Conservation (phyloP, 1,140 invertebrate species). For the Drosophila bocqueti region DNA sequence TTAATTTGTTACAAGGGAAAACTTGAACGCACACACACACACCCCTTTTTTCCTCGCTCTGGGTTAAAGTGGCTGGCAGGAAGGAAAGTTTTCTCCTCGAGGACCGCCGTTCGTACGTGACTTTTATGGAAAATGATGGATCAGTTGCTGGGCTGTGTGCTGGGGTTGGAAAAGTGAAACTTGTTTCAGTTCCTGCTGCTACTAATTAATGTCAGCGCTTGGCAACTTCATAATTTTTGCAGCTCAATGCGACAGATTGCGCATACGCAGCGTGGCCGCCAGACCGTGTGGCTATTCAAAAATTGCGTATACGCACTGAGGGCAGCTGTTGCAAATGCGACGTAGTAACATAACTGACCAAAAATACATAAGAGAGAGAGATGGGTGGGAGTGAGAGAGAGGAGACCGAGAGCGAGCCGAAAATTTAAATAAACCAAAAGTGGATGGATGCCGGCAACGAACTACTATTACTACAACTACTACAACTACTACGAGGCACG, state of each 20-base stretch:
- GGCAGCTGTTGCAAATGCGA: constrained; percentile 50
- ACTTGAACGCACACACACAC: constrained; percentile 17
- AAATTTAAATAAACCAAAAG: constrained; percentile 80
- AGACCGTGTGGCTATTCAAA: constrained; percentile 26
- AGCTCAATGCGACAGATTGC: constrained; percentile 43
- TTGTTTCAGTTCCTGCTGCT: constrained; percentile 37
- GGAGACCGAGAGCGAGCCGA: constrained; percentile 34
- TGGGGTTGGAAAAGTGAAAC: constrained; percentile 61
- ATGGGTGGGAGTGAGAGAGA: background rate
- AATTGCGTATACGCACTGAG: constrained; percentile 71
- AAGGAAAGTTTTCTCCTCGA: constrained; percentile 64
- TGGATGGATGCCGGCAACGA: constrained; percentile 64
- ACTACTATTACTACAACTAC: constrained; percentile 62
- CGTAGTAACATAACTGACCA: constrained; percentile 42
- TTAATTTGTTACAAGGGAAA: constrained; percentile 72
- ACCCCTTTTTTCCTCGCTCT: constrained; percentile 12
- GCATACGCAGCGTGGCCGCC: constrained; percentile 57
- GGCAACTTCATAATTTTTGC: constrained; percentile 17
- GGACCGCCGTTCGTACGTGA: constrained; percentile 58
- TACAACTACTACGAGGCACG: constrained; percentile 67
- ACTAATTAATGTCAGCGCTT: constrained; percentile 62
- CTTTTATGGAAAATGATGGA: constrained; percentile 81
- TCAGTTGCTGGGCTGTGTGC: constrained; percentile 35
- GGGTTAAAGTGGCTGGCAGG: constrained; percentile 61
- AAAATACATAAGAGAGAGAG: constrained; percentile 38